Percentiles rank a stretch among this genome's conserved stretches.
These are phyloP conservation scores for Drosophila monieri DNA, from an alignment of 2,888 invertebrate species.

Conservation along the genomic window DNA sequence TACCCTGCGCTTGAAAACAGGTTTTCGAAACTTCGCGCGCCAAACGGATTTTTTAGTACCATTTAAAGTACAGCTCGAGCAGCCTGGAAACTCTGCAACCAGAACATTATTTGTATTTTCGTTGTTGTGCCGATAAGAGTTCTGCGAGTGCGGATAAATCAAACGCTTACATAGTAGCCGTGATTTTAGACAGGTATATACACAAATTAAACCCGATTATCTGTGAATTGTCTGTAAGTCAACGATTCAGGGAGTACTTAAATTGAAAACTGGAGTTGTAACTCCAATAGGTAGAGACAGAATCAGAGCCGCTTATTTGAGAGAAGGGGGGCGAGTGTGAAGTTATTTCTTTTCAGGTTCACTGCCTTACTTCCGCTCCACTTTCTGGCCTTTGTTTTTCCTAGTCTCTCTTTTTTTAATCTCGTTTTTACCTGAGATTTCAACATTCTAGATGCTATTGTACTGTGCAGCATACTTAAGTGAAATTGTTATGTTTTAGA, in stretches of 20 bases:
- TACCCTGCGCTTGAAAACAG: not conserved
- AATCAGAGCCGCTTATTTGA: slow-evolving; percentile 15
- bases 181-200: slow-evolving; percentile 28
- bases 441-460: not conserved
- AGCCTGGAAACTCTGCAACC: not conserved
- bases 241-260: not conserved
- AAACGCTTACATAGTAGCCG: slow-evolving; percentile 18
- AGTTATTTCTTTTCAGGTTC: slow-evolving; percentile 73
- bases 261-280: not conserved
- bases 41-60: not conserved
- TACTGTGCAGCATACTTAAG: not conserved
- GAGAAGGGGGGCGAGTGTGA: slow-evolving; percentile 38
- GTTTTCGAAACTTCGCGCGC: not conserved
- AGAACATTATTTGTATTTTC: slow-evolving; percentile 6
- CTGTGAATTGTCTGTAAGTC: not conserved
- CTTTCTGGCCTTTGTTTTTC: slow-evolving; percentile 63
- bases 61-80: not conserved
- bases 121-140: slow-evolving; percentile 2
- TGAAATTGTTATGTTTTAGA: slow-evolving; percentile 1
- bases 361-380: slow-evolving; percentile 74
- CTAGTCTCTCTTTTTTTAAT: slow-evolving; percentile 37
- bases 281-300: slow-evolving; percentile 4
- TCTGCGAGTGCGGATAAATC: slow-evolving; percentile 15
- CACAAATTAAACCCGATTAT: slow-evolving; percentile 4
- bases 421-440: slow-evolving; percentile 42